Base-by-base conservation (phyloP, 2,113 vertebrate genomes). In the Tricholaema leucomelas region DNA sequence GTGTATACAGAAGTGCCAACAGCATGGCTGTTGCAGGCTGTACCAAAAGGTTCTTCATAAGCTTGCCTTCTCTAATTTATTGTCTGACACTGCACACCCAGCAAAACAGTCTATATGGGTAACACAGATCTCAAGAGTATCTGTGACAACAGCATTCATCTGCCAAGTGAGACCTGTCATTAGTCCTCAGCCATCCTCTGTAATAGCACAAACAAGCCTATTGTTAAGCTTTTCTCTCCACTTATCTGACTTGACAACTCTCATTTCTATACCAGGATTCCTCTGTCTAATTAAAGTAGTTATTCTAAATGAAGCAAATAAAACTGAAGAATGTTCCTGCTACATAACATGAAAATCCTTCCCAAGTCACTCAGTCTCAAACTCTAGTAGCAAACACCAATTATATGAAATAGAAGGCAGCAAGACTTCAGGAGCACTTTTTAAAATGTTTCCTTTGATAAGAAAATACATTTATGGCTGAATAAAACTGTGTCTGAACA, bases 271-370 rank as follows among this genome's bases (percentile, higher is more conserved):
- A 77, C 40, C 50, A 88, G 81, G 67, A 87, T 82, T 93, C 91
- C 80, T 93, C 87, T 7, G 7, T 30, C 60, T 95, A 91, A 94
- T 95, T 89, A 95, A 20, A 92, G 71, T 18, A 83, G 48, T 83
- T 83, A 65, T 28, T 89, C 75, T 80, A 75, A 93, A 92, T 1
- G 8, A 92, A 71, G 66, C 87, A 88, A 94, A 92, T 91, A 77
- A 85, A 94, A 48, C 36, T 65, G 21, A 91, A 88, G 65, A 81
- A 77, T 83, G 56, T 90, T 89, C 77, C 59, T 81, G 12, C 64
- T 95, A 69, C 87, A 69, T 83, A 91, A 87, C 46, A 63, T 8
- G 35, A 80, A 66, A 91, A 81, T 87, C 63, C 70, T 66, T 81
- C 84, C 61, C 52, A 48, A 60, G 72, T 79, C 60, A 12, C 83